Evolutionary conservation across 2,113 vertebrate genomes (phyloP).

Genomic region (Oceanodroma tethys): DNA sequence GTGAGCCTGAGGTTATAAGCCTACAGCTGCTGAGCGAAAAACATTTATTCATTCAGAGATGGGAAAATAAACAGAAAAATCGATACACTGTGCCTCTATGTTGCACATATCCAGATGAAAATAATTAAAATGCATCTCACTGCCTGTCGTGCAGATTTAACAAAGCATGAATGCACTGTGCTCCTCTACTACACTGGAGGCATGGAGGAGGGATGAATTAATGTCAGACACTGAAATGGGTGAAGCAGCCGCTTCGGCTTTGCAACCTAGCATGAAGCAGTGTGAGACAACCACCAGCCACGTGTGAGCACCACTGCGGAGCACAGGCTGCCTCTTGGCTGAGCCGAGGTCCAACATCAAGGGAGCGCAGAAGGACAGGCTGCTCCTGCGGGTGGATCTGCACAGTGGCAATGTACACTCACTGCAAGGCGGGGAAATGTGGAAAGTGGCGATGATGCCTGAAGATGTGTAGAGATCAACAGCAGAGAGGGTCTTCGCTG

Average conservation of each 20-base stretch:
- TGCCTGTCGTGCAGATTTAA: neutral
- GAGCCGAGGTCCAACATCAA: neutral
- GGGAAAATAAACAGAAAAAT: slow-evolving; percentile 2
- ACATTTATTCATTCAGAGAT: neutral
- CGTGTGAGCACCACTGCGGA: rapidly evolving
- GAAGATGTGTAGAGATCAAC: neutral
- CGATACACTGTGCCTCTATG: neutral
- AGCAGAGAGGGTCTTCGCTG: neutral
- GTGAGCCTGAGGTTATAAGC: neutral
- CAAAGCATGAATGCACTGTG: neutral
- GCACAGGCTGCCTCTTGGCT: neutral
- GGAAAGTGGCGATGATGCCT: rapidly evolving
- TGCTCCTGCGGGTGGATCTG: neutral
- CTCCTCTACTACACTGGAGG: neutral
- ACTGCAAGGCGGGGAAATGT: neutral
- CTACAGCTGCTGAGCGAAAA: neutral
- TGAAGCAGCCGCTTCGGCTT: neutral
- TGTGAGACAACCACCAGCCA: neutral
- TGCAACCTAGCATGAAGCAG: neutral
- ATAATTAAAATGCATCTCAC: neutral
- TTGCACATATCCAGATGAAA: neutral
- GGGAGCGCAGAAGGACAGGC: neutral
- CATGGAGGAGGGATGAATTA: neutral
- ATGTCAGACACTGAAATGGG: neutral
- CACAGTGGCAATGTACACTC: no score